Evolutionary conservation across 2,113 vertebrate genomes (phyloP).

Genomic region (Mesitornis unicolor): DNA sequence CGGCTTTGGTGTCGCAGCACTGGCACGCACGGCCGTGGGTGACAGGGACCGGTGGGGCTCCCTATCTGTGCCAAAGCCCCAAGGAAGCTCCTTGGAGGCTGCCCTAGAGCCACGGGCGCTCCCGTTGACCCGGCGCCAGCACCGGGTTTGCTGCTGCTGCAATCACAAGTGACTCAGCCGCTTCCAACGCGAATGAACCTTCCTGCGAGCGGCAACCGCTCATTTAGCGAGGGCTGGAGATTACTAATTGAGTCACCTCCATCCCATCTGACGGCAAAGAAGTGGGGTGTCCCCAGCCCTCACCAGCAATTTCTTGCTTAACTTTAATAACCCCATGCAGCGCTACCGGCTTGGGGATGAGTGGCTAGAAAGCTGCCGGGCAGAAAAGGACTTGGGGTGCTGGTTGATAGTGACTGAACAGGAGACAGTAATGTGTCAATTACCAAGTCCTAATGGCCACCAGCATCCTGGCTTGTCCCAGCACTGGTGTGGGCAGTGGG

Average conservation of each 20-base stretch:
- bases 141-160: not conserved
- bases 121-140: not conserved
- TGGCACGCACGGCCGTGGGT: accelerated
- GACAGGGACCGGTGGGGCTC: accelerated
- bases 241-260: not conserved
- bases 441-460: too few species aligned
- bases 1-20: not conserved
- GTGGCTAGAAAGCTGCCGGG: too few species aligned
- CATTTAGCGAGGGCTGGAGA: not conserved
- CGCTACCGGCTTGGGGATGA: too few species aligned
- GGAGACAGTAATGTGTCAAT: too few species aligned
- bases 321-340: too few species aligned
- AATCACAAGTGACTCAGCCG: not conserved
- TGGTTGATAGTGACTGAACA: too few species aligned
- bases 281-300: not conserved
- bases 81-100: not conserved
- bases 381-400: too few species aligned
- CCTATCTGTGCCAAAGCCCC: accelerated
- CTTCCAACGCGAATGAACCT: not conserved
- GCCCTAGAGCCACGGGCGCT: not conserved
- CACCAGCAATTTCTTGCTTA: not conserved
- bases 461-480: too few species aligned
- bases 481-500: too few species aligned
- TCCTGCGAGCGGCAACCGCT: not conserved
- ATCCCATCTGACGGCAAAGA: not conserved